phyloP scores from a whole-genome alignment of 2,113 vertebrate genomes.

The Chascanopsetta lugubris region DNA sequence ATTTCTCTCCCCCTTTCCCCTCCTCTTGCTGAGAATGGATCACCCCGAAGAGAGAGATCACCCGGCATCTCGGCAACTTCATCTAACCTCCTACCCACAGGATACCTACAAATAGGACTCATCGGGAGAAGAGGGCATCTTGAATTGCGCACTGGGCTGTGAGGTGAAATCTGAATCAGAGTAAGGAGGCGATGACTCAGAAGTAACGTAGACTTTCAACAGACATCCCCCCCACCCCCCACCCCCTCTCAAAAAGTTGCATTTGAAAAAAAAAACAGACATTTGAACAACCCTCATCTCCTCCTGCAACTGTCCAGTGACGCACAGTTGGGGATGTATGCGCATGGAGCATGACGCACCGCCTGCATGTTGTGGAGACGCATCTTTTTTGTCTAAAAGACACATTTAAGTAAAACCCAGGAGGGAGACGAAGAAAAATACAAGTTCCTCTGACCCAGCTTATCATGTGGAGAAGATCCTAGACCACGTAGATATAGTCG shows the following conservation, averaged over 20 bases:
- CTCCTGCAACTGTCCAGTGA: conserved; percentile 22
- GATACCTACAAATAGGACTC: conserved; percentile 28
- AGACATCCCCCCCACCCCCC: too few species aligned
- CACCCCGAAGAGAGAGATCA: conserved; percentile 24
- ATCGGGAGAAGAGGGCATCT: conserved; percentile 66
- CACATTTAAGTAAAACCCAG: conserved; percentile 1
- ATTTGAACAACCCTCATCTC: conserved; percentile 32
- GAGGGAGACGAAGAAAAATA: not conserved
- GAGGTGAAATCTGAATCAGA: conserved; percentile 95
- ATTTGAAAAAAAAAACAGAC: conserved; percentile 48
- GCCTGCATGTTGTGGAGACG: conserved; percentile 9
- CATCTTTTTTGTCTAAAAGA: conserved; percentile 5
- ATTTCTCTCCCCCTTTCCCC: conserved; percentile 15
- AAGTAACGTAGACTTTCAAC: conserved; percentile 47
- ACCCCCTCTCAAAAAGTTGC: conserved; percentile 76
- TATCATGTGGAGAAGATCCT: not conserved
- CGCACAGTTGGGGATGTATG: conserved; percentile 38
- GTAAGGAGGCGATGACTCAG: conserved; percentile 66
- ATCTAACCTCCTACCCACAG: not conserved
- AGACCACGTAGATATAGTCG: conserved; percentile 10
- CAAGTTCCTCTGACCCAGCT: not conserved
- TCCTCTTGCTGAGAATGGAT: conserved; percentile 23
- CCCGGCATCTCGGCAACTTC: conserved; percentile 45
- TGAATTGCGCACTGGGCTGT: conserved; percentile 93
- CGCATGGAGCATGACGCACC: conserved; percentile 23